Conservation (phyloP, 2,113 vertebrate species). For the Coracopsis vasa region DNA sequence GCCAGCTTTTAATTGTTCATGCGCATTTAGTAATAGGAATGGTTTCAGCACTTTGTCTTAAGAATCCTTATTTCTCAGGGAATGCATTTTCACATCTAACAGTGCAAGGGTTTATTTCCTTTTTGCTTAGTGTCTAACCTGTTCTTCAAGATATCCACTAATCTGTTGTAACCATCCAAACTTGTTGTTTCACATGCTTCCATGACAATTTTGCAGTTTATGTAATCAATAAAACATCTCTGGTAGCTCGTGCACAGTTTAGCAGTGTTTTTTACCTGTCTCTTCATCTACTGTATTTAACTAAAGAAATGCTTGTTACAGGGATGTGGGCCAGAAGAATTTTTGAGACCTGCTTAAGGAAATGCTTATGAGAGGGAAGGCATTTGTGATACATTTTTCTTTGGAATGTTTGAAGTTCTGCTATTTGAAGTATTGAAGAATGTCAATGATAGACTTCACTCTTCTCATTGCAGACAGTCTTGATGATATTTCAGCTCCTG, state of each 20-base stretch:
- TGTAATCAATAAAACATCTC: neutral
- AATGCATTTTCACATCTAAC: neutral
- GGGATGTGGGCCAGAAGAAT: neutral
- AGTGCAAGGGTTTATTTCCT: neutral
- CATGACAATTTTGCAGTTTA: neutral
- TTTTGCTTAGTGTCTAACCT: neutral
- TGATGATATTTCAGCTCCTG: neutral
- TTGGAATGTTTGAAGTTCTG: neutral
- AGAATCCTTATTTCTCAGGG: neutral
- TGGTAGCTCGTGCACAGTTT: neutral
- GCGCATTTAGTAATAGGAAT: neutral
- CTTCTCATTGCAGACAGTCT: neutral
- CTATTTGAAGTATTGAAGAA: neutral
- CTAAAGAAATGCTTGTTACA: neutral
- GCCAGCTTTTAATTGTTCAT: too few relatives aligned
- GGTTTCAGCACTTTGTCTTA: neutral
- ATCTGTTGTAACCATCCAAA: neutral
- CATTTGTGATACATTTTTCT: neutral
- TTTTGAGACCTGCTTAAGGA: neutral
- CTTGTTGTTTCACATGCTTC: neutral
- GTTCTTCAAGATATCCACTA: neutral
- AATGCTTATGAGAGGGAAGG: neutral
- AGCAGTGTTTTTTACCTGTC: neutral
- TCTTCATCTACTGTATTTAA: neutral
- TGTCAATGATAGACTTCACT: neutral